Percentiles rank a stretch among this genome's conserved stretches.
phyloP scores from a whole-genome alignment of 2,888 invertebrate species.

The Timandra comae region DNA sequence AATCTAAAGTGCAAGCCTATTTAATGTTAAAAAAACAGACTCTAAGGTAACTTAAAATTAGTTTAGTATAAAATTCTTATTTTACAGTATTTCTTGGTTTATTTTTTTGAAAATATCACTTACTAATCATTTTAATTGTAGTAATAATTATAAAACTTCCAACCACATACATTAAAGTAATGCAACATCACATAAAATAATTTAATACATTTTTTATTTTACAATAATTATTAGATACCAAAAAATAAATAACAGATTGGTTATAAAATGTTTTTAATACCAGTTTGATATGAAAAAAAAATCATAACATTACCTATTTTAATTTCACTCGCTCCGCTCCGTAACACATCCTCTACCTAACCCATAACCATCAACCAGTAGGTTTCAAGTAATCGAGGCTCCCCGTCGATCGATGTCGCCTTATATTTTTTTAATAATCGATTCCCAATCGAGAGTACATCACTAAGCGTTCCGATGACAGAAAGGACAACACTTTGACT shows the following conservation, averaged over 20 bases:
- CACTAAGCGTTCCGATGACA: slow-evolving; percentile 32
- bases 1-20: no score
- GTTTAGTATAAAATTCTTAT: background rate
- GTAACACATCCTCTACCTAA: slow-evolving; percentile 1
- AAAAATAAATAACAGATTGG: no score
- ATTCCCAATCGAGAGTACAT: slow-evolving; percentile 33
- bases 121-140: no score
- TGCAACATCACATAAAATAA: no score
- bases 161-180: no score
- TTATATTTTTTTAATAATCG: slow-evolving; percentile 42
- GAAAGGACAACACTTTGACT: slow-evolving; percentile 2
- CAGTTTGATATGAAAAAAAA: no score
- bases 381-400: slow-evolving; percentile 39
- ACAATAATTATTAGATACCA: no score
- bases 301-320: no score
- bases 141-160: no score
- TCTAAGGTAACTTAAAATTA: background rate
- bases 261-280: no score
- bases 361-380: slow-evolving; percentile 27
- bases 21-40: no score
- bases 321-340: slow-evolving; percentile 1
- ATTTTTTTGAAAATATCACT: background rate
- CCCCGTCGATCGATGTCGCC: slow-evolving; percentile 38
- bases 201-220: no score
- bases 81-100: background rate